Conservation (phyloP, 2,797 vertebrate genomes). For the Yasuhikotakia modesta region DNA sequence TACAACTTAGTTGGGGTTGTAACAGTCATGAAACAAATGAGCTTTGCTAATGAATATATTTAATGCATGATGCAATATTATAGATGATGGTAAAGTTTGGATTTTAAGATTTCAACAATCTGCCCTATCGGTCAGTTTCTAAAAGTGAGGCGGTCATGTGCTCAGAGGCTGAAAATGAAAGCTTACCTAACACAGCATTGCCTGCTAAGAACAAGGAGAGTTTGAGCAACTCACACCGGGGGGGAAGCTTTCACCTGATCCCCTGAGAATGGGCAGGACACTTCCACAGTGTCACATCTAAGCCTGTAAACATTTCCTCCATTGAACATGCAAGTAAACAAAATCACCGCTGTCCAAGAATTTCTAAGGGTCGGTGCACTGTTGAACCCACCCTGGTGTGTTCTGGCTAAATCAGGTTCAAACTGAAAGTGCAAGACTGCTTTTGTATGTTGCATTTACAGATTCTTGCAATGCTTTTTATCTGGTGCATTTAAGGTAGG, state of each 20-base stretch:
- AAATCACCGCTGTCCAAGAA: conserved; percentile 65
- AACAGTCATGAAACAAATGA: no score
- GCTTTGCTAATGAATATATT: not conserved
- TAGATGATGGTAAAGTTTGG: not conserved
- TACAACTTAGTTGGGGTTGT: no score
- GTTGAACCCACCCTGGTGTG: conserved; percentile 29
- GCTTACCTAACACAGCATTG: conserved; percentile 46
- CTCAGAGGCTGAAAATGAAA: not conserved
- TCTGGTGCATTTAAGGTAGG: not conserved
- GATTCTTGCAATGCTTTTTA: no score
- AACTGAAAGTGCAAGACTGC: conserved; percentile 14
- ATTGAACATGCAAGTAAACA: conserved; percentile 70
- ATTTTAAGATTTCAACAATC: no score
- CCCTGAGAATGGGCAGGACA: conserved; percentile 77
- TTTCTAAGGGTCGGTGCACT: conserved; percentile 28
- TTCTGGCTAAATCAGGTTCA: not conserved
- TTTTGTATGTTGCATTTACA: not conserved
- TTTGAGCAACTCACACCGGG: conserved; percentile 64
- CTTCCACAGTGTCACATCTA: conserved; percentile 73
- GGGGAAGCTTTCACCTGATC: conserved; percentile 71
- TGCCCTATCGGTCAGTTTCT: no score
- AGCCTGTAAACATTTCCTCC: conserved; percentile 79
- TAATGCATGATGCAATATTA: not conserved
- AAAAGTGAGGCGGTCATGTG: not conserved
- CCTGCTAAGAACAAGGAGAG: conserved; percentile 36